These are phyloP conservation scores for Hymenochirus boettgeri DNA, from an alignment of 2,113 vertebrate species.

Conservation along the genomic window DNA sequence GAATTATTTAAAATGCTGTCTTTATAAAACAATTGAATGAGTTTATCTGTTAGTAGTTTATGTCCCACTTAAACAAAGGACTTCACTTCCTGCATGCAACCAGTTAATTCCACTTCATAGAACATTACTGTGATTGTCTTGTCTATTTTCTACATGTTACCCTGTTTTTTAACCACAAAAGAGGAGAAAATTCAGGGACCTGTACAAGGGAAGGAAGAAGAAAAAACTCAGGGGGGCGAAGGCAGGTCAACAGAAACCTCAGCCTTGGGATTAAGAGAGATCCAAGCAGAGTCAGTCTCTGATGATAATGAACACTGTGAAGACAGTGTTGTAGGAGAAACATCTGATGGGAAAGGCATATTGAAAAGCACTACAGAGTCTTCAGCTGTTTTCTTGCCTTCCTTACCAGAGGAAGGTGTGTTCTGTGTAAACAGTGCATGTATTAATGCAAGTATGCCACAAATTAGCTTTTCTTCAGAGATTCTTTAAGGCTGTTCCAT, in stretches of 20 bases:
- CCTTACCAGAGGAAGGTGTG: conserved; percentile 81
- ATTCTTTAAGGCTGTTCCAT: conserved; percentile 56
- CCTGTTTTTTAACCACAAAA: conserved; percentile 81
- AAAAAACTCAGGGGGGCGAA: conserved; percentile 72
- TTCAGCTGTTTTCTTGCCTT: conserved; percentile 53
- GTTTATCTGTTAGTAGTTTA: no score
- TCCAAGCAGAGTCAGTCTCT: conserved; percentile 62
- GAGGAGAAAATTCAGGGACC: conserved; percentile 81
- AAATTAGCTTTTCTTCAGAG: conserved; percentile 49
- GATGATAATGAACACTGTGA: conserved; percentile 56
- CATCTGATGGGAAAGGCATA: conserved; percentile 67
- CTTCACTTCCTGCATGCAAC: no score
- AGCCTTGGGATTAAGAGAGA: conserved; percentile 68
- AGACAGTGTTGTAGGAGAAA: conserved; percentile 67
- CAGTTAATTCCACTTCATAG: conserved; percentile 36
- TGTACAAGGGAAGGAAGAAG: conserved; percentile 72
- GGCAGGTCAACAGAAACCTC: conserved; percentile 65
- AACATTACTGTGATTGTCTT: conserved; percentile 65
- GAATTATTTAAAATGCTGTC: no score
- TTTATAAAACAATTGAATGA: no score
- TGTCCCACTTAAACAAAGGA: no score
- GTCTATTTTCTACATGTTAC: conserved; percentile 83
- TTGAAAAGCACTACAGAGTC: conserved; percentile 66
- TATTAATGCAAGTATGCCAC: conserved; percentile 53
- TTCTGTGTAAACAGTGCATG: conserved; percentile 81